phyloP scores from a whole-genome alignment of 2,888 invertebrate species.

The Achlya flavicornis region DNA sequence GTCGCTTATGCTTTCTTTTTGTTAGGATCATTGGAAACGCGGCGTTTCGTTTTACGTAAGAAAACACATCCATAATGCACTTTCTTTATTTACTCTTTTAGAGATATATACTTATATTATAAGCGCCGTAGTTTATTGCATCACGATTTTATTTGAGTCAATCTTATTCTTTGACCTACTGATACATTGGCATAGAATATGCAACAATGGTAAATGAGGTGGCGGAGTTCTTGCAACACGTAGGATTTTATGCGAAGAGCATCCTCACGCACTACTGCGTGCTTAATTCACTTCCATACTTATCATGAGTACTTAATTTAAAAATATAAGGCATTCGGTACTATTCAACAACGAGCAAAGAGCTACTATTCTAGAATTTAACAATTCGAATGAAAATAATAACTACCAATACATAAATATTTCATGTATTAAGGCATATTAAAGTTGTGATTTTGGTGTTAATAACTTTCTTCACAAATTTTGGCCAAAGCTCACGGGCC shows the following conservation, averaged over 20 bases:
- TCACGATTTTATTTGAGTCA: slow-evolving; percentile 22
- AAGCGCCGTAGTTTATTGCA: slow-evolving; percentile 16
- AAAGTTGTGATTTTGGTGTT: neutral
- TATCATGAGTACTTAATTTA: neutral
- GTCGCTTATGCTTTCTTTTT: slow-evolving; percentile 61
- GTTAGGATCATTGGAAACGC: slow-evolving; percentile 51
- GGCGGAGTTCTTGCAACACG: neutral
- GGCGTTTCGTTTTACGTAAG: slow-evolving; percentile 50
- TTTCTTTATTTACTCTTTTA: slow-evolving; percentile 32
- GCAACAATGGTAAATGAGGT: slow-evolving; percentile 20
- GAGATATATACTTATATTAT: neutral
- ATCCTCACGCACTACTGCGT: neutral
- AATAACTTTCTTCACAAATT: slow-evolving; percentile 29
- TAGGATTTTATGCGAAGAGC: neutral
- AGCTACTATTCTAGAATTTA: no score
- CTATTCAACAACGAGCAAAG: no score
- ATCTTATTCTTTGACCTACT: slow-evolving; percentile 18
- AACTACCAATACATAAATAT: neutral
- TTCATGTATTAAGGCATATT: neutral
- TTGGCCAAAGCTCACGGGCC: slow-evolving; percentile 44
- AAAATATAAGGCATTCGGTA: no score
- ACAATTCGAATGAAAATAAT: no score
- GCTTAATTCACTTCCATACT: neutral
- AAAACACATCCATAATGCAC: slow-evolving; percentile 28
- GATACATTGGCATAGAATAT: slow-evolving; percentile 24